phyloP scores from a whole-genome alignment of 2,888 invertebrate genomes.

The Lasioglossum pauxillum region DNA sequence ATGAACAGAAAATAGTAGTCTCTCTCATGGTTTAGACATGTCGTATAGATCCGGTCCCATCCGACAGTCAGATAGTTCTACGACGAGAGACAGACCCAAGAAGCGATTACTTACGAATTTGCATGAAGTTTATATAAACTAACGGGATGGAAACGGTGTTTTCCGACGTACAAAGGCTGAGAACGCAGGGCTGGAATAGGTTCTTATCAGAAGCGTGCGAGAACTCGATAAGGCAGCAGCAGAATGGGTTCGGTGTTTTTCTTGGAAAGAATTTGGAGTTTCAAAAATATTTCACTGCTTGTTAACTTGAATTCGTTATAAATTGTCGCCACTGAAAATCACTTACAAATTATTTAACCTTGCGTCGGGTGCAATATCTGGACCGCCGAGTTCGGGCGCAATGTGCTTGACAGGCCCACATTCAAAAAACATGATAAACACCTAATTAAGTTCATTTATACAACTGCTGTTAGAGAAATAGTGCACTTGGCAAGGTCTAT shows the following conservation, averaged over 20 bases:
- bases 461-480: no score
- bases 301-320: not conserved
- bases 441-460: no score
- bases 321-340: not conserved
- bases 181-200: not conserved
- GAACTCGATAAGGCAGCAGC: not conserved
- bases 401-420: no score
- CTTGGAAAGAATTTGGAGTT: not conserved
- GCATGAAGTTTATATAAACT: slow-evolving; percentile 11
- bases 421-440: no score
- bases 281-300: not conserved
- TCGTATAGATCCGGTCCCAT: not conserved
- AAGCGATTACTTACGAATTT: not conserved
- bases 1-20: not conserved
- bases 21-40: not conserved
- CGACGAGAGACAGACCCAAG: not conserved
- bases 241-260: not conserved
- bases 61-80: not conserved
- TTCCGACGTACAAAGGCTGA: not conserved
- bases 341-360: no score
- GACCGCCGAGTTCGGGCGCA: no score
- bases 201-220: not conserved
- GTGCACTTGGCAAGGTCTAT: no score
- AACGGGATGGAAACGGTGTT: not conserved
- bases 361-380: no score